Base-by-base conservation (phyloP, 2,888 invertebrate genomes). In the Ceramica pisi region DNA sequence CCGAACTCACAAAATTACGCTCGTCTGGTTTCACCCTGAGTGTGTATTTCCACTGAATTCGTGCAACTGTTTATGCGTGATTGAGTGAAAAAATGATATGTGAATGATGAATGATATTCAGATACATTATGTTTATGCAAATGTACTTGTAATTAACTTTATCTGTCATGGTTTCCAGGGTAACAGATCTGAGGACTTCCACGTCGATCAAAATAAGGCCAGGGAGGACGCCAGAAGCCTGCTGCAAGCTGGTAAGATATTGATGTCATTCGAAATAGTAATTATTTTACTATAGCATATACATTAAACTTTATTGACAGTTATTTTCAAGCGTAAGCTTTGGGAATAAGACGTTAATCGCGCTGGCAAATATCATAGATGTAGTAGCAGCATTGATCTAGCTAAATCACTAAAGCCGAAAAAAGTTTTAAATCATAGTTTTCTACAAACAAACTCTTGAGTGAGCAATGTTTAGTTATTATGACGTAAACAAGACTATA, bases 221-320 rank as follows among this genome's bases (percentile, higher is more conserved):
- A 96, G 97, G 77, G 96, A 97, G 85, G 99, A 99, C 94, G 99
- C 99, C 19, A 97, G 98, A 91, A 97, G 97, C 88, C 95, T 98
- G 82, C 95, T 98, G 12, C 96, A 97, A 94, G 98, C 98, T 74
- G 98, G 98, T 97, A 96, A 88, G 88, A 56, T 59, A 41, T 57
- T 62, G 31, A 65, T 65, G 0, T 0, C 0, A n/a, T 0, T 41
- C 35, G 8, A 14, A 19, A 56, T 67, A 67, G 35, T 21, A 0
- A 7, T 8, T n/a, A 44, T 38, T 41, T 41, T 41, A 14, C 41
- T 41, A 4, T 41, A 46, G 46, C 7, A 19, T 14, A 19, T 14
- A 46, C 19, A 19, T 4, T 8, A 16, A 10, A 31, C 7, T 35
- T 19, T 21, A 44, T 14, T 14, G 7, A 9, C 2, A 16, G 2